Evolutionary conservation across 2,113 vertebrate species (phyloP).

Genomic region (Syngnathus scovelli): DNA sequence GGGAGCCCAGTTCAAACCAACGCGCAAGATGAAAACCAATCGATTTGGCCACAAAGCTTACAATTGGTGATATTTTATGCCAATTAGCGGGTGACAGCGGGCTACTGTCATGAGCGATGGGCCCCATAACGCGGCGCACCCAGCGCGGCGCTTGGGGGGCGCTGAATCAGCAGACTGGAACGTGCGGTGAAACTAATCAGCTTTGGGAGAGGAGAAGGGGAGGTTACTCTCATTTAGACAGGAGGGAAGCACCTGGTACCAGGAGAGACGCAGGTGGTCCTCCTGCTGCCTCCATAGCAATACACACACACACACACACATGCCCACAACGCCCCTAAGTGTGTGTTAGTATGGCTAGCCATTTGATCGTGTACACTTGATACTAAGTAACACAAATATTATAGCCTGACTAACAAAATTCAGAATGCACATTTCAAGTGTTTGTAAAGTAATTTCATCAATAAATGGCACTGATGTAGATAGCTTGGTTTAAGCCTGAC

Average conservation of each 20-base stretch:
- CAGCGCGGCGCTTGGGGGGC: slow-evolving; percentile 63
- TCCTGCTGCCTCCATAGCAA: slow-evolving; percentile 56
- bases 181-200: slow-evolving; percentile 69
- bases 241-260: slow-evolving; percentile 67
- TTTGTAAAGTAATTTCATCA: background rate
- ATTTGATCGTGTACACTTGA: background rate
- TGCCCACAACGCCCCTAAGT: slow-evolving; percentile 32
- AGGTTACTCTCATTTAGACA: slow-evolving; percentile 68
- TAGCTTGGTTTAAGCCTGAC: background rate
- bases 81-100: slow-evolving; percentile 73
- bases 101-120: slow-evolving; percentile 69
- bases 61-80: slow-evolving; percentile 76
- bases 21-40: slow-evolving; percentile 35
- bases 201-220: slow-evolving; percentile 63
- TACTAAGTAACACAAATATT: too few species aligned
- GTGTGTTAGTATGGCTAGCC: background rate
- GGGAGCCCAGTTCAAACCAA: slow-evolving; percentile 36
- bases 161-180: slow-evolving; percentile 66
- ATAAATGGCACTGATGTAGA: background rate
- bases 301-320: slow-evolving; percentile 23
- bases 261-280: slow-evolving; percentile 71
- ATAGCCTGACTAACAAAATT: background rate
- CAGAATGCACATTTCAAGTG: background rate
- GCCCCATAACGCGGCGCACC: slow-evolving; percentile 45
- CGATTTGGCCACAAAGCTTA: slow-evolving; percentile 55